Evolutionary conservation across 2,797 vertebrate genomes (phyloP).

Genomic region (Spinus olivaceus): DNA sequence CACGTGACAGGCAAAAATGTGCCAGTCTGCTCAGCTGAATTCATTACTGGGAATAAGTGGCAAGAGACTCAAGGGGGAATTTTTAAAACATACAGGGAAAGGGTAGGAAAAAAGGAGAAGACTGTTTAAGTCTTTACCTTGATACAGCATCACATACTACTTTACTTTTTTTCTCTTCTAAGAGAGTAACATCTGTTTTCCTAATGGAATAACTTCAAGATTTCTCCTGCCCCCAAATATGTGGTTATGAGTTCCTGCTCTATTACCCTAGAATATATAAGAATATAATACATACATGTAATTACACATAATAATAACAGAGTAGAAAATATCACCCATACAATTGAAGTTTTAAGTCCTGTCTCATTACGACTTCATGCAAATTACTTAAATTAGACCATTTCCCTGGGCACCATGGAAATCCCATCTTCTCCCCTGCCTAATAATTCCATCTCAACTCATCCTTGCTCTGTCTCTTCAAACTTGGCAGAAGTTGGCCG

Average conservation of each 20-base stretch:
- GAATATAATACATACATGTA: neutral
- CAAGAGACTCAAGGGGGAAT: neutral
- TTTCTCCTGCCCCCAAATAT: neutral
- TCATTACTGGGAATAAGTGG: constrained; percentile 36
- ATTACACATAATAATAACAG: neutral
- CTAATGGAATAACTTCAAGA: neutral
- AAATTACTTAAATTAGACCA: constrained; percentile 67
- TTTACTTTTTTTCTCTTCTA: neutral
- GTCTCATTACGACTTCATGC: neutral
- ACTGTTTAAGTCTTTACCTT: neutral
- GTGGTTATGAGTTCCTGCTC: neutral
- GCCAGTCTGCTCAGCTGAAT: constrained; percentile 22
- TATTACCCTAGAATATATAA: neutral
- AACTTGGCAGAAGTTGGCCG: constrained; percentile 70
- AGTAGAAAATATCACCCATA: neutral
- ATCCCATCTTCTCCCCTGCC: constrained; percentile 8
- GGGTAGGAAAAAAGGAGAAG: neutral
- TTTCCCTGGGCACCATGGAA: constrained; percentile 67
- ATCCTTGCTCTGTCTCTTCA: constrained; percentile 68
- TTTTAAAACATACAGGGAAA: constrained; percentile 14
- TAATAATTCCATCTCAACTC: constrained; percentile 76
- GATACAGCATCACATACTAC: neutral
- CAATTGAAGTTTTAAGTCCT: neutral
- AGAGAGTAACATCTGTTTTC: neutral
- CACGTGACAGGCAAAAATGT: constrained; percentile 25